Evolutionary conservation across 2,113 vertebrate genomes (phyloP).

Genomic region (Copsychus sechellarum): DNA sequence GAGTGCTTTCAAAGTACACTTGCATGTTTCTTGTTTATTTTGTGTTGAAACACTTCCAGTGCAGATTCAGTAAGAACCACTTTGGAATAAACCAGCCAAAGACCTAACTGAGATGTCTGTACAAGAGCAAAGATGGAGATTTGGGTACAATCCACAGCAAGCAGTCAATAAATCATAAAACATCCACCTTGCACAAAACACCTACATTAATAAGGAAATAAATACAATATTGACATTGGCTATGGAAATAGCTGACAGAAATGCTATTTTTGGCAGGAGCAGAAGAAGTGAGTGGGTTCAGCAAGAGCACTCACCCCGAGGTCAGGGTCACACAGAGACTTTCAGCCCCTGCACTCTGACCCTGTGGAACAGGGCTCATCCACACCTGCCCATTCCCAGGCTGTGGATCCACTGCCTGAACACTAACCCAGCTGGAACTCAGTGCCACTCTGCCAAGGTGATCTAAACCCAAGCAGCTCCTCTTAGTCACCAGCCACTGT

Average conservation of each 20-base stretch:
- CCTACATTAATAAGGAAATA: background rate
- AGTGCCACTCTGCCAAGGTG: background rate
- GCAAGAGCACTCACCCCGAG: background rate
- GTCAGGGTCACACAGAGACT: background rate
- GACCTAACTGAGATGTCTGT: background rate
- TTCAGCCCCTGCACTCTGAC: background rate
- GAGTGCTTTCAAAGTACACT: background rate
- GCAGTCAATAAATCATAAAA: background rate
- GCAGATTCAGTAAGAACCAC: background rate
- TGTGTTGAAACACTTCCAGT: background rate
- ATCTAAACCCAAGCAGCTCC: background rate
- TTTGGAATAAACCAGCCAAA: background rate
- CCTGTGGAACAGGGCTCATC: fast-evolving
- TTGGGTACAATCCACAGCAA: background rate
- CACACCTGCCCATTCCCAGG: background rate
- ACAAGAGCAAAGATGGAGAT: background rate
- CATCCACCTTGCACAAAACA: background rate
- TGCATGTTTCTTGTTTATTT: background rate
- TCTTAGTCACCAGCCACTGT: background rate
- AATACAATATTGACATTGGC: background rate
- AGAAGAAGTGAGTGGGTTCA: background rate
- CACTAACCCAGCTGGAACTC: background rate
- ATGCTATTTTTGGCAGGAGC: background rate
- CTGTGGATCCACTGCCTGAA: background rate
- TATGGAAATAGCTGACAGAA: background rate